Evolutionary conservation across 53 echinoderm and acorn worm genomes (phyloP).

Genomic region (Crossaster papposus): DNA sequence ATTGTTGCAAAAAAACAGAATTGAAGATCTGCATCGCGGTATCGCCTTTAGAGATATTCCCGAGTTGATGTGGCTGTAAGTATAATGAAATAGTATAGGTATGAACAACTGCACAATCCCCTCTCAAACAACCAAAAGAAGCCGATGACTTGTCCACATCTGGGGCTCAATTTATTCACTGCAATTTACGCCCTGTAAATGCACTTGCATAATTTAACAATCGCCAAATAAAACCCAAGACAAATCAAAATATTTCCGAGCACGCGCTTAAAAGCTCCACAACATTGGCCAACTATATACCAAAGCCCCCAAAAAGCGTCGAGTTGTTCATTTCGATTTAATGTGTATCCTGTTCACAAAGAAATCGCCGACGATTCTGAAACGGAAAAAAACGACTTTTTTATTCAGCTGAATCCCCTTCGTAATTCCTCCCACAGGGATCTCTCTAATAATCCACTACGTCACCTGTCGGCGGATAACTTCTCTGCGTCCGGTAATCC

Average conservation of each 20-base stretch:
- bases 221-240: neutral
- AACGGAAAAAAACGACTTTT: no score
- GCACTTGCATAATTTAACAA: neutral
- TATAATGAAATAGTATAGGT: neutral
- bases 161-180: no score
- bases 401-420: neutral
- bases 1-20: conserved; percentile 49
- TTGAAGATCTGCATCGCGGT: conserved; percentile 32
- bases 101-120: no score
- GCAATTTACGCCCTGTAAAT: no score
- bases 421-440: conserved; percentile 48
- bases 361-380: no score
- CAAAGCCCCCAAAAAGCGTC: no score
- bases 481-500: conserved; percentile 55
- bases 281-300: no score
- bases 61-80: conserved; percentile 68
- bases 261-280: no score
- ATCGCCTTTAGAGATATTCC: conserved; percentile 38
- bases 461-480: conserved; percentile 27
- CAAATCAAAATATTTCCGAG: neutral
- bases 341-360: no score
- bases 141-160: no score
- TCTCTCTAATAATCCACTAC: conserved; percentile 48
- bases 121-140: neutral
- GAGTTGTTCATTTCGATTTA: no score